phyloP scores from a whole-genome alignment of 2,888 invertebrate species.

The Callyntrura guangdongensis region DNA sequence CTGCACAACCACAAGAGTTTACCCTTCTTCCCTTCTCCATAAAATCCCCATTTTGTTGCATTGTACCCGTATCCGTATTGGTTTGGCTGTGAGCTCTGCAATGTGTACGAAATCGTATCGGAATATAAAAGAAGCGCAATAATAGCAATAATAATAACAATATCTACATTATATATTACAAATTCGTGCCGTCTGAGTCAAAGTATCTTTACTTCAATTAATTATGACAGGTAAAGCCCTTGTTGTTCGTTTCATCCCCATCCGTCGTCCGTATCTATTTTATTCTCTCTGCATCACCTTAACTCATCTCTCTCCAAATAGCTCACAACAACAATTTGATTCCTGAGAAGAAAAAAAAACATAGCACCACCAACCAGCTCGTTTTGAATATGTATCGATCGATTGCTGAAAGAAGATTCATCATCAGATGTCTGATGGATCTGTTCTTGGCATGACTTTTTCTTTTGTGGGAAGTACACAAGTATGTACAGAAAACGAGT shows the following conservation, averaged over 20 bases:
- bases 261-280: slow-evolving; percentile 5
- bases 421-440: slow-evolving; percentile 77
- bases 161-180: slow-evolving; percentile 67
- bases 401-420: slow-evolving; percentile 70
- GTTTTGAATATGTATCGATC: slow-evolving; percentile 66
- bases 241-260: slow-evolving; percentile 70
- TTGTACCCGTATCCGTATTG: not conserved
- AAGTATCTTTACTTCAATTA: slow-evolving; percentile 75
- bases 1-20: not conserved
- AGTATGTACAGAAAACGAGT: slow-evolving; percentile 3
- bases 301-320: slow-evolving; percentile 39
- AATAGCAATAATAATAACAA: slow-evolving; percentile 45
- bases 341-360: slow-evolving; percentile 24
- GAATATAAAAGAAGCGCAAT: slow-evolving; percentile 19
- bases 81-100: not conserved
- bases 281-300: slow-evolving; percentile 27
- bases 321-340: slow-evolving; percentile 17
- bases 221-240: slow-evolving; percentile 77
- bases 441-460: slow-evolving; percentile 70
- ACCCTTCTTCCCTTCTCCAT: slow-evolving; percentile 29
- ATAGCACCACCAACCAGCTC: slow-evolving; percentile 22
- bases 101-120: not conserved
- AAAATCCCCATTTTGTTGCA: not conserved
- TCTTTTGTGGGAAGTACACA: slow-evolving; percentile 30
- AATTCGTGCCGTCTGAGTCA: slow-evolving; percentile 71